Percentiles rank a stretch among this genome's conserved stretches.
These are phyloP conservation scores for Acrocyrtus sp. DNA, from an alignment of 2,888 invertebrate genomes.

Conservation along the genomic window DNA sequence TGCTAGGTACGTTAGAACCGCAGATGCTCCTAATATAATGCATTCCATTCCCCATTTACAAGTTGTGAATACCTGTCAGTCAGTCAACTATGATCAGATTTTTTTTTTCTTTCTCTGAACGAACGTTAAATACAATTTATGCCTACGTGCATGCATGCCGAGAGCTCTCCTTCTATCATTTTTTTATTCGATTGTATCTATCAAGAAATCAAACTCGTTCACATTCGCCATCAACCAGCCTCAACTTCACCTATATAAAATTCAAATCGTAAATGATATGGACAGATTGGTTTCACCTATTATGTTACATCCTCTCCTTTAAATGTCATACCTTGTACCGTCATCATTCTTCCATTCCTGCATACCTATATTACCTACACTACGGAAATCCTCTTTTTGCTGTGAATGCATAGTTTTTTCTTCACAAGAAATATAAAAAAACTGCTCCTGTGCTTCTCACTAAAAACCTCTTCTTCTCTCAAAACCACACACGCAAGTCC, in stretches of 20 bases:
- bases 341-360: neutral
- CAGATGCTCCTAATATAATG: too few relatives aligned
- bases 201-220: neutral
- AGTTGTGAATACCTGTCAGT: constrained; percentile 35
- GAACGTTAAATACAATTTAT: neutral
- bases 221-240: neutral
- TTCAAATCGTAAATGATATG: neutral
- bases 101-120: too few relatives aligned
- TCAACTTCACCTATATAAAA: neutral
- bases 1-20: too few relatives aligned
- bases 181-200: neutral
- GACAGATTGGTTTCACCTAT: constrained; percentile 5
- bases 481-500: too few relatives aligned
- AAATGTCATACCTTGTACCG: neutral
- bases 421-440: too few relatives aligned
- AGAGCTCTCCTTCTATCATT: too few relatives aligned
- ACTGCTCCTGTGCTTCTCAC: too few relatives aligned
- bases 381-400: too few relatives aligned
- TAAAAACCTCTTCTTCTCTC: too few relatives aligned
- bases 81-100: constrained; percentile 13
- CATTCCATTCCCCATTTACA: constrained; percentile 21
- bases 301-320: neutral
- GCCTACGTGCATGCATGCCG: neutral
- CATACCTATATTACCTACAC: too few relatives aligned
- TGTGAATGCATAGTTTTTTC: too few relatives aligned